Evolutionary conservation across 2,797 vertebrate species (phyloP).

Genomic region (Sebastes trivittatus): DNA sequence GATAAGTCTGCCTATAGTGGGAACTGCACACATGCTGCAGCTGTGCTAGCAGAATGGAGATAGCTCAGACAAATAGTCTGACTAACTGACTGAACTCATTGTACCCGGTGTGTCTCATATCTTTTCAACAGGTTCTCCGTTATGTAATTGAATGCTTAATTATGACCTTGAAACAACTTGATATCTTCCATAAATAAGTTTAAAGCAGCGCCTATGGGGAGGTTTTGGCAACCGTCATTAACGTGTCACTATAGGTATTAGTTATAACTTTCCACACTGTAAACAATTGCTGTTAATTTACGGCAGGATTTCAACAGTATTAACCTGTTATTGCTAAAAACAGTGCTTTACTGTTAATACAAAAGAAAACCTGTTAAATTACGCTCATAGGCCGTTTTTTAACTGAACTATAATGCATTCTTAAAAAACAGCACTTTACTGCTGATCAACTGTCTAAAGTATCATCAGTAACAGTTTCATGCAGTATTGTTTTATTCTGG

Average conservation of each 20-base stretch:
- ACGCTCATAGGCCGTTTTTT: no score
- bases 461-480: no score
- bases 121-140: background rate
- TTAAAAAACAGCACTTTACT: no score
- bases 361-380: no score
- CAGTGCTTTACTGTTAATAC: no score
- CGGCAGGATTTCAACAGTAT: no score
- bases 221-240: background rate
- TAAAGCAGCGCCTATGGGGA: background rate
- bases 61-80: background rate
- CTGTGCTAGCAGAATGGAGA: background rate
- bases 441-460: no score
- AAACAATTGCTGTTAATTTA: no score
- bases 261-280: background rate
- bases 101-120: background rate
- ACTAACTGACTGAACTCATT: background rate
- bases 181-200: background rate
- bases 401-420: no score
- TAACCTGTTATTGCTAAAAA: no score
- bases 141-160: background rate
- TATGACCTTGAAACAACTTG: background rate
- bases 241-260: background rate
- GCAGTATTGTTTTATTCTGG: no score
- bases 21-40: conserved; percentile 28
- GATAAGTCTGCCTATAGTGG: conserved; percentile 23